Percentiles rank a stretch among this genome's conserved stretches.
Evolutionary conservation across 92 coral and sea anemone species (phyloP).

Genomic region (Porites rus): DNA sequence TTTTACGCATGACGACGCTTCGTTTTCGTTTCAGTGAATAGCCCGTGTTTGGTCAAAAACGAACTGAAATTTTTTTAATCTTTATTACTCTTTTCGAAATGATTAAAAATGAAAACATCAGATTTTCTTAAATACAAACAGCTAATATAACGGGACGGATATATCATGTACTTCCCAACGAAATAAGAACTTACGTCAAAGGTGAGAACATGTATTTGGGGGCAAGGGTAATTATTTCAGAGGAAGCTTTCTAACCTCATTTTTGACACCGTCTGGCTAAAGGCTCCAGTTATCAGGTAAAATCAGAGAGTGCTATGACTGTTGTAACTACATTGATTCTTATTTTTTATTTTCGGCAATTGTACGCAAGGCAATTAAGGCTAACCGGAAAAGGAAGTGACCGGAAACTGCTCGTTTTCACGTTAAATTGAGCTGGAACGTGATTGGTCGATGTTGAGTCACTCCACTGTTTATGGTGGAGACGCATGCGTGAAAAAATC

Average conservation of each 20-base stretch:
- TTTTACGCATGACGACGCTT: too few relatives aligned
- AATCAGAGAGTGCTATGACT: neutral
- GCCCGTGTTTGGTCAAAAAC: too few relatives aligned
- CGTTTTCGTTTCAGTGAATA: too few relatives aligned
- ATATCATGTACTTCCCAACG: too few relatives aligned
- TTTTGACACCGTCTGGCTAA: neutral
- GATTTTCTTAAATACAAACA: too few relatives aligned
- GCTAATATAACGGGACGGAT: too few relatives aligned
- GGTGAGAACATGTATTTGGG: neutral
- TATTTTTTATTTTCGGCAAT: neutral
- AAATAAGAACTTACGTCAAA: too few relatives aligned
- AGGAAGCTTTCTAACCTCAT: neutral
- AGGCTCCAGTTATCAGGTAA: neutral
- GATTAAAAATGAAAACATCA: too few relatives aligned
- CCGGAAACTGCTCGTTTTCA: neutral
- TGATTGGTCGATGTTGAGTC: constrained; percentile 82
- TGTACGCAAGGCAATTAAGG: neutral
- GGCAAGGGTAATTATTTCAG: neutral
- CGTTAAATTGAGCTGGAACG: constrained; percentile 1
- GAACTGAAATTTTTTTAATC: too few relatives aligned
- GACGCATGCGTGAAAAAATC: constrained; percentile 79
- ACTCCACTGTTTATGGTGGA: constrained; percentile 84
- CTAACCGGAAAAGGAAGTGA: constrained; percentile 16
- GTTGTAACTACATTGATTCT: too few relatives aligned
- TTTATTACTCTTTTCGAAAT: too few relatives aligned